phyloP scores from a whole-genome alignment of 1,140 invertebrate genomes.

The Odontomachus brunneus region DNA sequence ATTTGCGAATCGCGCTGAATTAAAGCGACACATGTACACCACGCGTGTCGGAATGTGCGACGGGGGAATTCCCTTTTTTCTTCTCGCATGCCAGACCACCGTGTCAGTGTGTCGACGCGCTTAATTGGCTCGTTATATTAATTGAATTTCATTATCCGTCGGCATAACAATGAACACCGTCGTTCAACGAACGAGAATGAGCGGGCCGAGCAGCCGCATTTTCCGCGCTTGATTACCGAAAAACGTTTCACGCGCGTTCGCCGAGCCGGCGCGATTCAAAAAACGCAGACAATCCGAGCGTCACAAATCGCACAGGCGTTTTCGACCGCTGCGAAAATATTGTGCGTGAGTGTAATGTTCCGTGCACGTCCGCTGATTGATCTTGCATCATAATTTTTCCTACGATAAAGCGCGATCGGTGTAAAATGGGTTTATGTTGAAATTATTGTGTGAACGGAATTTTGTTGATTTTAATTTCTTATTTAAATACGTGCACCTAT shows the following conservation, averaged over 20 bases:
- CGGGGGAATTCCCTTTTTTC: conserved; percentile 57
- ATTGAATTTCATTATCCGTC: conserved; percentile 79
- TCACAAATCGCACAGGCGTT: conserved; percentile 44
- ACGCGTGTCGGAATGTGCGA: conserved; percentile 1
- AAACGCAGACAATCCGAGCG: conserved; percentile 71
- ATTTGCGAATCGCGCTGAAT: conserved; percentile 53
- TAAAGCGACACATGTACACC: conserved; percentile 42
- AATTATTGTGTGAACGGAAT: neutral
- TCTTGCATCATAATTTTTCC: conserved; percentile 20
- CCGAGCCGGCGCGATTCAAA: conserved; percentile 56
- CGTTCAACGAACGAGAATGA: conserved; percentile 69
- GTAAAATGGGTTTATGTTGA: neutral
- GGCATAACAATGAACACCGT: conserved; percentile 55
- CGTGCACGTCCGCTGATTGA: conserved; percentile 28
- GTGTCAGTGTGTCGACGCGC: conserved; percentile 74
- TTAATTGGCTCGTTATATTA: conserved; percentile 82
- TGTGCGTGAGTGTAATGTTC: conserved; percentile 19
- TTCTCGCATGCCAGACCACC: conserved; percentile 57
- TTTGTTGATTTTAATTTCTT: neutral
- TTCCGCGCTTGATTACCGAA: conserved; percentile 67
- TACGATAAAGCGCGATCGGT: neutral
- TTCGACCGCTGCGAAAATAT: conserved; percentile 63
- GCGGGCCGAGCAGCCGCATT: conserved; percentile 60
- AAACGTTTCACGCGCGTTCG: conserved; percentile 63
- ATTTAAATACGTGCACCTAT: neutral